Conservation (phyloP, 2,797 vertebrate species). For the Acipenser transmontanus region DNA sequence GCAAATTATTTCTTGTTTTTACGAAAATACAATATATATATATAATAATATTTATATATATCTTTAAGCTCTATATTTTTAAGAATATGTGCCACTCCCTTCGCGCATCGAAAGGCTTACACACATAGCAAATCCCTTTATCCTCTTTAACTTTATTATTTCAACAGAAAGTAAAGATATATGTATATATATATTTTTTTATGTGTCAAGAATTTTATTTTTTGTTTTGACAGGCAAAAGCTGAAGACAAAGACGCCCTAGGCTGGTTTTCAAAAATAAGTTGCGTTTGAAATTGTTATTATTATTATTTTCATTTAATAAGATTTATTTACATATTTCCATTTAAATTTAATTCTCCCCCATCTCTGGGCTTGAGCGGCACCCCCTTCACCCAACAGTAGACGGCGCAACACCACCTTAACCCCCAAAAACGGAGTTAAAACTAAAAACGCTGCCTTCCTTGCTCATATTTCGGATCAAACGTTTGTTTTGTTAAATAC, state of each 20-base stretch:
- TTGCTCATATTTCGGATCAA: no score
- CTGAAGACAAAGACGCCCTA: neutral
- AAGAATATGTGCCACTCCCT: neutral
- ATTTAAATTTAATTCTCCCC: no score
- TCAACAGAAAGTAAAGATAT: constrained; percentile 15
- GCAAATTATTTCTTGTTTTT: constrained; percentile 4
- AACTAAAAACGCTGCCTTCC: no score
- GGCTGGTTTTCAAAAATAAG: constrained; percentile 1
- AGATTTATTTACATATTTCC: no score
- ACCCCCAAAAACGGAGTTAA: no score
- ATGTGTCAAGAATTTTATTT: neutral
- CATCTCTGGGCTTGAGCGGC: no score
- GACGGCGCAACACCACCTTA: no score
- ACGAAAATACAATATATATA: constrained; percentile 14
- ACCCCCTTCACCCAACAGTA: neutral
- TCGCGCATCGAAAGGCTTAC: neutral
- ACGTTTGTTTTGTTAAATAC: no score
- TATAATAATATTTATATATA: neutral
- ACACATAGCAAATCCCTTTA: neutral
- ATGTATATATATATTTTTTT: constrained; percentile 7
- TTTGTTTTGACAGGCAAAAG: neutral
- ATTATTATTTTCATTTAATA: neutral
- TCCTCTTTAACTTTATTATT: constrained; percentile 7
- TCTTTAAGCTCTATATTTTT: neutral
- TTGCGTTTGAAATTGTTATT: neutral